Evolutionary conservation across 2,888 invertebrate species (phyloP).

Genomic region (Brenthis daphne): DNA sequence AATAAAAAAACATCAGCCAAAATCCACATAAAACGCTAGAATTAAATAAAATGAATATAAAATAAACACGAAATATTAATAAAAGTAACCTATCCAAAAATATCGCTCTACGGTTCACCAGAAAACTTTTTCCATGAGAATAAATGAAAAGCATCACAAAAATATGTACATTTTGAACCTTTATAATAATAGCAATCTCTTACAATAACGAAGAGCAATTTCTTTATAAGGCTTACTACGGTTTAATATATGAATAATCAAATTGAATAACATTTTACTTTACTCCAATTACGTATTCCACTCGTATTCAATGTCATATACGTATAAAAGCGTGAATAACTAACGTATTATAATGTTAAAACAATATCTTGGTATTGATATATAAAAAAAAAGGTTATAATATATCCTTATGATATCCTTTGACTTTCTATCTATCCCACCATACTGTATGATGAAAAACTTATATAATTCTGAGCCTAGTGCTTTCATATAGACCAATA

Average conservation of each 20-base stretch:
- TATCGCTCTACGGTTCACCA: neutral
- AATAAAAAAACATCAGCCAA: too few species aligned
- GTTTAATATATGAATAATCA: neutral
- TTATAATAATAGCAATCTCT: constrained; percentile 7
- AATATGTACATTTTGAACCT: neutral
- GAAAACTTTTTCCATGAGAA: constrained; percentile 1
- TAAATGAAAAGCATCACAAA: neutral
- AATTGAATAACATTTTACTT: neutral
- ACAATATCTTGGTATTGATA: too few species aligned
- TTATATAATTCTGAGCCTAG: neutral
- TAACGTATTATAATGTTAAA: too few species aligned
- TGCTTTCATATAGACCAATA: constrained; percentile 6
- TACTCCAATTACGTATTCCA: neutral
- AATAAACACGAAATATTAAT: neutral
- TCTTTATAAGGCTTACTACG: neutral
- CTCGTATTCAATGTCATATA: too few species aligned
- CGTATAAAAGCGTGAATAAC: too few species aligned
- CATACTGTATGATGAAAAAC: constrained; percentile 6
- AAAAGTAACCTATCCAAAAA: constrained; percentile 4
- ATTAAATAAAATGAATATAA: too few species aligned
- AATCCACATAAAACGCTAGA: too few species aligned
- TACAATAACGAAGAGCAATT: neutral
- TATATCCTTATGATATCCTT: neutral
- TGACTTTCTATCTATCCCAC: neutral
- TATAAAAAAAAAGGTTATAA: too few species aligned